Evolutionary conservation across 2,113 vertebrate species (phyloP), one percentile per base, ranked within the genome.

Genomic region (Crotalus viridis): DNA sequence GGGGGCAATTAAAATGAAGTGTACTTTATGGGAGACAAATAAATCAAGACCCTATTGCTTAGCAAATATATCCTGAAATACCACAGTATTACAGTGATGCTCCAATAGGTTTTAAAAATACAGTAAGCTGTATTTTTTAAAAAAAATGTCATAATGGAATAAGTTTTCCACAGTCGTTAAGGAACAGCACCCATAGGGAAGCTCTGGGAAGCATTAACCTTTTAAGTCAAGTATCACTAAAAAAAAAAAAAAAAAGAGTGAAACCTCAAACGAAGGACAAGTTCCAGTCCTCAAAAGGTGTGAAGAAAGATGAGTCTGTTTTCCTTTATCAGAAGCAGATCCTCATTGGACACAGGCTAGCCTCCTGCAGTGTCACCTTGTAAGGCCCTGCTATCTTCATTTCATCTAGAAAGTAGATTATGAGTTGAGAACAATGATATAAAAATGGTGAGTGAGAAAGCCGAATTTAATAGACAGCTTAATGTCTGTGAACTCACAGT

Each of bases 401-500:
- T 22, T 86, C 57, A 86, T 85, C 85, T 86, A 6, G 2, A 46
- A 19, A 48, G 56, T 55, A 93, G 48, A 24, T 28, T 9, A 86
- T 61, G 55, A 86, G 13, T 52, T 28, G 55, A 87, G 51, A 87
- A 54, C 88, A 87, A 87, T 87, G 74, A 87, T 90, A 52, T 86
- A 61, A 12, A 64, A 93, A 94, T 93, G 43, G 61, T 87, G 61
- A 5, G 17, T 90, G 94, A 57, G 64, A 57, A 94, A 26, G n/a
- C n/a, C 43, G 56, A 87, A 93, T 93, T 87, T 48, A 4, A 0
- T 43, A 89, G 74, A 90, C 26, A 69, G 48, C 43, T 39, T 92
- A 94, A 39, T 94, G 81, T 9, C 56, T 85, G 74, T 13, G 94
- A 89, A 91, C 15, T 93, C 8, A 1, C 56, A 52, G 24, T 95